Conservation (phyloP, 2,797 vertebrate genomes). For the Psittacula derbiana region DNA sequence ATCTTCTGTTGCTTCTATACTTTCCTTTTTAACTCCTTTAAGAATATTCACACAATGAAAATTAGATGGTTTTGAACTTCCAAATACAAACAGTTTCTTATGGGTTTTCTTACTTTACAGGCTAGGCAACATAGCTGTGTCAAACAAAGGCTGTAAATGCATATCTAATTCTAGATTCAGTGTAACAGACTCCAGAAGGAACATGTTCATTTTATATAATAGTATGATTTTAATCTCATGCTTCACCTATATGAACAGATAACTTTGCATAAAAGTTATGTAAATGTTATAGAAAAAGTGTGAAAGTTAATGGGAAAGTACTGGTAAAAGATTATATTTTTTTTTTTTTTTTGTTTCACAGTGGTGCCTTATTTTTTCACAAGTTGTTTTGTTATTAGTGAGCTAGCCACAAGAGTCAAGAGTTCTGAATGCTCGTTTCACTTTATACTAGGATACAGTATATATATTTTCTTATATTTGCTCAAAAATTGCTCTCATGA, state of each 20-base stretch:
- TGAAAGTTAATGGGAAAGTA: background rate
- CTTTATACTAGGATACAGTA: background rate
- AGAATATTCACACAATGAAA: background rate
- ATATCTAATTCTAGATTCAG: background rate
- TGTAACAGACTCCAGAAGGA: background rate
- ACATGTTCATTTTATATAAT: background rate
- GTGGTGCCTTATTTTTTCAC: background rate
- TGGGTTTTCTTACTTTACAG: background rate
- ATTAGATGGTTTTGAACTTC: background rate
- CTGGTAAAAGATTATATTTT: background rate
- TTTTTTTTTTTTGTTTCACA: background rate
- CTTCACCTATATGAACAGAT: background rate
- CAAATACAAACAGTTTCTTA: background rate
- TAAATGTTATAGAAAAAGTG: background rate
- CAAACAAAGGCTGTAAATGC: background rate
- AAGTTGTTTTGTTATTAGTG: background rate
- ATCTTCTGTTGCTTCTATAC: background rate
- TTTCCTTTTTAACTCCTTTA: background rate
- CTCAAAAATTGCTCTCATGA: background rate
- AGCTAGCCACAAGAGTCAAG: background rate
- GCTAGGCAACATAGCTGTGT: background rate
- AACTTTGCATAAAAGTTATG: background rate
- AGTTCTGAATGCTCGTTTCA: background rate
- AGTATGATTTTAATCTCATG: background rate
- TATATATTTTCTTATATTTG: background rate